Base-by-base conservation (phyloP, 37 sponge, comb jelly and placozoan species). In the Ianthella basta region DNA sequence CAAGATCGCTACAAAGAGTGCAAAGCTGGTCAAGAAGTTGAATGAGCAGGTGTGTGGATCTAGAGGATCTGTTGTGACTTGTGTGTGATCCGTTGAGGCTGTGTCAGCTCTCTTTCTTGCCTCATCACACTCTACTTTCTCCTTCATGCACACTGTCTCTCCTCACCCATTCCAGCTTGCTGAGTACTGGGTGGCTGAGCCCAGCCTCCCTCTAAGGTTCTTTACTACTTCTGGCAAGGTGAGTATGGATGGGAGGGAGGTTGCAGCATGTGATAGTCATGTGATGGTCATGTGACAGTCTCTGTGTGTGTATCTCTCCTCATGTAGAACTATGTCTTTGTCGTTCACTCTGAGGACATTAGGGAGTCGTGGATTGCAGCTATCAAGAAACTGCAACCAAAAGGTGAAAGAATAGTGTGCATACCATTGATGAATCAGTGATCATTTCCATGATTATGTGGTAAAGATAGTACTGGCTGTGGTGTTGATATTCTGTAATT, bases 361-460 rank as follows among this genome's bases (percentile, higher is more conserved):
- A 80, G 90, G 65, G 93, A 93, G 80, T 69, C 56, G 41, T 93
- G 93, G 93, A 80, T 89, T 24, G 79, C 85, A 14, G 59, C 72
- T 55, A 93, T 93, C 74, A 93, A 93, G 79, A 93, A 93, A 53
- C 87, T 87, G 25, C 90, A 89, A 38, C 90, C 90, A 12, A 93
- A 93, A 85, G 87, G 93, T 93, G 33, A n/a, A n/a, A n/a, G n/a
- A n/a, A n/a, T n/a, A n/a, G n/a, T n/a, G n/a, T n/a, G n/a, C n/a
- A n/a, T n/a, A n/a, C n/a, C n/a, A n/a, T n/a, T n/a, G n/a, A n/a
- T n/a, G n/a, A n/a, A n/a, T n/a, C n/a, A n/a, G n/a, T n/a, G n/a
- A n/a, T n/a, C n/a, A n/a, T n/a, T n/a, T n/a, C n/a, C n/a, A n/a
- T n/a, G n/a, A n/a, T n/a, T n/a, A n/a, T n/a, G n/a, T n/a, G n/a